phyloP scores from a whole-genome alignment of 2,113 vertebrate species.

The Anarrhichthys ocellatus region DNA sequence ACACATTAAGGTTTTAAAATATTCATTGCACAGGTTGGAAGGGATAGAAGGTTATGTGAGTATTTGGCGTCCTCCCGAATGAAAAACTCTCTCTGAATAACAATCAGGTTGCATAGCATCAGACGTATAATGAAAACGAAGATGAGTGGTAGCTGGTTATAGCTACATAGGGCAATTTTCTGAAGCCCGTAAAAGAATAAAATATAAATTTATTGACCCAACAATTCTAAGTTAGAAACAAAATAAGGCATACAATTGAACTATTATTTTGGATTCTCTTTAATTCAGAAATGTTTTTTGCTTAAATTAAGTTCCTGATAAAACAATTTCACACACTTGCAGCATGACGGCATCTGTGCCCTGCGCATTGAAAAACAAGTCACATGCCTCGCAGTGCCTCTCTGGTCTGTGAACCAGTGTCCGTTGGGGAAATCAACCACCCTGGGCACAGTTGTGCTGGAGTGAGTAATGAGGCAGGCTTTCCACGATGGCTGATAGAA shows the following conservation, averaged over 20 bases:
- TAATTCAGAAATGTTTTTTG: constrained; percentile 12
- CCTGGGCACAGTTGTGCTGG: constrained; percentile 77
- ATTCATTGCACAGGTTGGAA: constrained; percentile 92
- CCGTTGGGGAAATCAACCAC: constrained; percentile 77
- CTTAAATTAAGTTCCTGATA: constrained; percentile 61
- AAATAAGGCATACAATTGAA: constrained; percentile 6
- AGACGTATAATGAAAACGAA: constrained; percentile 67
- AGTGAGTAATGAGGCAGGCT: constrained; percentile 82
- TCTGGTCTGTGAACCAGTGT: constrained; percentile 74
- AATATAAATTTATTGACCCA: constrained; percentile 16
- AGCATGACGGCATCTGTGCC: constrained; percentile 65
- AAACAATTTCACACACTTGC: constrained; percentile 60
- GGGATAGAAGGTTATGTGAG: constrained; percentile 88
- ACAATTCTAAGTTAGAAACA: constrained; percentile 9
- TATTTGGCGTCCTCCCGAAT: constrained; percentile 89
- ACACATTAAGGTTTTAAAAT: constrained; percentile 94
- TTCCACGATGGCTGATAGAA: constrained; percentile 77
- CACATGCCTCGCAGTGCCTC: constrained; percentile 52
- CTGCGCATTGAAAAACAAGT: constrained; percentile 67
- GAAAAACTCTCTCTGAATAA: constrained; percentile 91
- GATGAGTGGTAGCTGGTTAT: constrained; percentile 58
- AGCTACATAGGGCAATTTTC: constrained; percentile 12
- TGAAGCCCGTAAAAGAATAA: constrained; percentile 32
- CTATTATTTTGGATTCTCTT: constrained; percentile 1
- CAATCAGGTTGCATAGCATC: constrained; percentile 83